These are phyloP conservation scores for Chrysomela aeneicollis DNA, from an alignment of 2,888 invertebrate genomes.

Conservation along the genomic window DNA sequence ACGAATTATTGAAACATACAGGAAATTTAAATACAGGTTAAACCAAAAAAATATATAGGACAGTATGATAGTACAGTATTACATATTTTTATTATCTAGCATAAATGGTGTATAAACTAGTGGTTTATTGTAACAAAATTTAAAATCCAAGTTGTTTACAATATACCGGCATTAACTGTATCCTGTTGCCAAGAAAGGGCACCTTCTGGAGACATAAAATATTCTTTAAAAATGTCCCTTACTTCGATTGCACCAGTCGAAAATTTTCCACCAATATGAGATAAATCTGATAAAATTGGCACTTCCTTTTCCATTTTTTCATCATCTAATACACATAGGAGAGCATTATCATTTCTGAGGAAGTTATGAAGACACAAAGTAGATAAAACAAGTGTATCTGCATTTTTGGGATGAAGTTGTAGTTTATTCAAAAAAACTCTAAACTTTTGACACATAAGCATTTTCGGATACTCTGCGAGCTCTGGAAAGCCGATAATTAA, in stretches of 20 bases:
- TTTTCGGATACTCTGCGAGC: neutral
- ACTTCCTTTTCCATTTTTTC: constrained; percentile 28
- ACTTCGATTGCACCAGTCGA: constrained; percentile 25
- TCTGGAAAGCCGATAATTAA: constrained; percentile 4
- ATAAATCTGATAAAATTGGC: constrained; percentile 22
- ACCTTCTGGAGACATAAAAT: constrained; percentile 29
- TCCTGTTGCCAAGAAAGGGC: constrained; percentile 29
- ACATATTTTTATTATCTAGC: constrained; percentile 3
- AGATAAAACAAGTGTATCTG: constrained; percentile 17
- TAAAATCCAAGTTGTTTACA: neutral
- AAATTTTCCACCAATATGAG: constrained; percentile 32
- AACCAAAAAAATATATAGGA: no score
- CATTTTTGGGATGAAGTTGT: neutral
- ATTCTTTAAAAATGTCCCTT: constrained; percentile 29
- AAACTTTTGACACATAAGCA: neutral
- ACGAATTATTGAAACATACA: no score
- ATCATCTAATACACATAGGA: constrained; percentile 24
- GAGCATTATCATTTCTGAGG: constrained; percentile 22
- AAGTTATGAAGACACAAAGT: constrained; percentile 23
- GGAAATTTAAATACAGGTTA: no score
- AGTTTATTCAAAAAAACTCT: neutral
- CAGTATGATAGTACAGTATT: constrained; percentile 8
- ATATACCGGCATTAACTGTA: constrained; percentile 28
- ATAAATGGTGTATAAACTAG: neutral
- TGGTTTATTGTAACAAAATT: constrained; percentile 8